A percentile compares a stretch with the other conserved stretches of the same genome.
These are phyloP conservation scores for Phylloscopus collybita DNA, from an alignment of 2,797 vertebrate genomes.

Conservation along the genomic window DNA sequence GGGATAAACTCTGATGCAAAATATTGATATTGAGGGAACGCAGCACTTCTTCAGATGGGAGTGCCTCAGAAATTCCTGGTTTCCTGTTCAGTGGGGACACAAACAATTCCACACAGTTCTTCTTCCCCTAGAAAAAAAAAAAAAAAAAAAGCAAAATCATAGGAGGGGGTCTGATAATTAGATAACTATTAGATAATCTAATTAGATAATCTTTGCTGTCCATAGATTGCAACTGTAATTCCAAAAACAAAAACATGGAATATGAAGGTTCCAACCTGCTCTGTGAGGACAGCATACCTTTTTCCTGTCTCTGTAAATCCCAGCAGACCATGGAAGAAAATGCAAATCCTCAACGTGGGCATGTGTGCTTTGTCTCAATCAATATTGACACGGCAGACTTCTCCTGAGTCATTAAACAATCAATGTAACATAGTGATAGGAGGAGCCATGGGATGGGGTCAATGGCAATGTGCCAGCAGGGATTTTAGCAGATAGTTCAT, in stretches of 20 bases:
- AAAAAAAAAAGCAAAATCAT: background rate
- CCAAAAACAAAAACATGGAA: background rate
- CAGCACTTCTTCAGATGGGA: conserved; percentile 89
- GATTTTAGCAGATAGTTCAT: background rate
- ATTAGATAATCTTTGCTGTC: background rate
- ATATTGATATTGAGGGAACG: conserved; percentile 88
- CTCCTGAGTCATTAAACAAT: background rate
- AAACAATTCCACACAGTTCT: conserved; percentile 91
- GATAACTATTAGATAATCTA: too few species aligned
- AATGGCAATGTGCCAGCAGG: background rate
- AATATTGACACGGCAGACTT: background rate
- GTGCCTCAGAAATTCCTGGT: conserved; percentile 79
- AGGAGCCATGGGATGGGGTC: background rate
- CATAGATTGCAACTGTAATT: background rate
- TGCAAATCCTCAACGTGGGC: fast-evolving
- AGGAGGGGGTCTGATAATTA: background rate
- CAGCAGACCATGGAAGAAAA: background rate
- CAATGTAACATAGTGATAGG: background rate
- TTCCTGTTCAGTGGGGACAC: conserved; percentile 85
- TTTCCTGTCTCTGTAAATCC: background rate
- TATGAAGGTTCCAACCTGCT: background rate
- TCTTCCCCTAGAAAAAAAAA: conserved; percentile 82
- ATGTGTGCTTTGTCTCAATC: background rate
- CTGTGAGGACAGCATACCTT: background rate
- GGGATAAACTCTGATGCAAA: conserved; percentile 87